Conservation (phyloP, 2,797 vertebrate species). For the Cirrhinus mrigala region DNA sequence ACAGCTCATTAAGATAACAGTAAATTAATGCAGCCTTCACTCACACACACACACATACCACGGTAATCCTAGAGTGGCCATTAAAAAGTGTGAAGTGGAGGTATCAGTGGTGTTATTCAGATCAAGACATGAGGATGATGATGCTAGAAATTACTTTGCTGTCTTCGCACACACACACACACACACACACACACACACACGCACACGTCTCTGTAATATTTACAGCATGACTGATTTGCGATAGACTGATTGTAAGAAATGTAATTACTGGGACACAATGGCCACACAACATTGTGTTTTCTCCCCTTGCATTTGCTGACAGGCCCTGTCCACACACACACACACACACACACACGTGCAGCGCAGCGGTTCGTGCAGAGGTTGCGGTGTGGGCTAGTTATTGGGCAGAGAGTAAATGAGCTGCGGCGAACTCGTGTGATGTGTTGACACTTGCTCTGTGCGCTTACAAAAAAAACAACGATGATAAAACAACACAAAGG, state of each 20-base stretch:
- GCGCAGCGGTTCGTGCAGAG: constrained; percentile 35
- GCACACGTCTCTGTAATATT: constrained; percentile 71
- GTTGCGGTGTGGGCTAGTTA: constrained; percentile 67
- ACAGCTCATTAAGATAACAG: constrained; percentile 69
- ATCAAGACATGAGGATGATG: constrained; percentile 46
- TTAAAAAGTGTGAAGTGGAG: constrained; percentile 32
- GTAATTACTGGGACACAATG: constrained; percentile 84
- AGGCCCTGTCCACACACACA: constrained; percentile 69
- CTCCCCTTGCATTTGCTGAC: constrained; percentile 69
- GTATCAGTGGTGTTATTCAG: constrained; percentile 49
- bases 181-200: constrained; percentile 37
- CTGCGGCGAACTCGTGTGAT: constrained; percentile 91
- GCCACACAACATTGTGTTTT: constrained; percentile 79
- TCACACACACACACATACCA: background rate
- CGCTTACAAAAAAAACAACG: constrained; percentile 77
- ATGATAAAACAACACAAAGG: constrained; percentile 99
- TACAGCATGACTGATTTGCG: constrained; percentile 80
- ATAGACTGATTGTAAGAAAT: constrained; percentile 79
- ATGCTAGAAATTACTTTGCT: constrained; percentile 48
- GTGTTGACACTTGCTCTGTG: constrained; percentile 95
- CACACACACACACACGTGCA: constrained; percentile 47
- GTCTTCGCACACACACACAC: constrained; percentile 40
- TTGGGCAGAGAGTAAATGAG: constrained; percentile 89
- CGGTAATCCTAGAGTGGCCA: constrained; percentile 9
- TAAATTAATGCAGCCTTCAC: constrained; percentile 66